Evolutionary conservation across 2,888 invertebrate species (phyloP).

Genomic region (Latrodectus hesperus): DNA sequence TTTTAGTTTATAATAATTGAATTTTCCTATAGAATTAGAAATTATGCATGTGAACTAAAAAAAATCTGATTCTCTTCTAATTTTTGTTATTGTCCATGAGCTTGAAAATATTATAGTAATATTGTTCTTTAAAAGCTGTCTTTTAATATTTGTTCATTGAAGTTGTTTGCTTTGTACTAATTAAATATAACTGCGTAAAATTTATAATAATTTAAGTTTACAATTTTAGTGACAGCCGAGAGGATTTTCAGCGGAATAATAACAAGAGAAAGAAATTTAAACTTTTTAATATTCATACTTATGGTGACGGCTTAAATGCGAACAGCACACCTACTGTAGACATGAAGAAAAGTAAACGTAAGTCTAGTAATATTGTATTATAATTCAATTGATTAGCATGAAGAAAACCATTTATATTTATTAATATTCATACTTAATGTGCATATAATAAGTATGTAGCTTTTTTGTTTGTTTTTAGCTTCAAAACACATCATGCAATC

Average conservation of each 20-base stretch:
- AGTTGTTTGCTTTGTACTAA: no score
- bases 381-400: background rate
- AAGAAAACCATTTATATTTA: background rate
- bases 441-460: background rate
- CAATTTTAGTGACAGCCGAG: background rate
- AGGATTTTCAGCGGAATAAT: background rate
- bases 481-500: background rate
- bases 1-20: no score
- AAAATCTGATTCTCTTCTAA: no score
- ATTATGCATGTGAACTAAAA: no score
- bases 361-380: background rate
- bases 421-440: background rate
- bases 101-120: no score
- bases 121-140: no score
- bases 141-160: no score
- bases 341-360: background rate
- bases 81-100: no score
- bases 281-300: background rate
- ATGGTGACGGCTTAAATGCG: background rate
- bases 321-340: background rate
- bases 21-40: no score
- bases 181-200: no score
- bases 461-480: slow-evolving; percentile 4
- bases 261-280: background rate
- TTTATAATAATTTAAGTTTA: background rate